These are phyloP conservation scores for Dexiosoma caninum DNA, from an alignment of 2,888 invertebrate species.

Conservation along the genomic window DNA sequence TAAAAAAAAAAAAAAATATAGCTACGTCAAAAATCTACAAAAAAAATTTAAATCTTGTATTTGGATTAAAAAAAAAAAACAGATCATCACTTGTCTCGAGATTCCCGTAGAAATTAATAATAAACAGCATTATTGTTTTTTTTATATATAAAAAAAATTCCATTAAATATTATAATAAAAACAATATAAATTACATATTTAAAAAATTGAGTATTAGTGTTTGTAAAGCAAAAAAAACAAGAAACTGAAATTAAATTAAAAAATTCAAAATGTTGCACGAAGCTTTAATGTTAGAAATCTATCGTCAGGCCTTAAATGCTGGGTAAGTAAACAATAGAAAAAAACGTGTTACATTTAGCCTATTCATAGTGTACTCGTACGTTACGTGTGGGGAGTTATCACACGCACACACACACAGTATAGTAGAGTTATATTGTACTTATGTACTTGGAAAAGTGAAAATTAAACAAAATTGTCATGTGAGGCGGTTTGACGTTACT, in stretches of 20 bases:
- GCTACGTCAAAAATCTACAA: not conserved
- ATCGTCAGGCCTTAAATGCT: slow-evolving; percentile 77
- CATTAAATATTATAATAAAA: not conserved
- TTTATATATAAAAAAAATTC: not conserved
- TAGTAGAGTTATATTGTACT: too few relatives aligned
- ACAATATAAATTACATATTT: slow-evolving; percentile 27
- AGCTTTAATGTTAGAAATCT: slow-evolving; percentile 77
- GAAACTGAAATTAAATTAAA: not conserved
- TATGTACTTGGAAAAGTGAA: too few relatives aligned
- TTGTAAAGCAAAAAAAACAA: not conserved
- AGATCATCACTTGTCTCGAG: not conserved
- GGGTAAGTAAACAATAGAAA: slow-evolving; percentile 75
- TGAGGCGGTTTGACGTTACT: too few relatives aligned
- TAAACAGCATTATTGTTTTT: not conserved
- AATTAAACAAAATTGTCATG: too few relatives aligned
- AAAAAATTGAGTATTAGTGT: slow-evolving; percentile 29
- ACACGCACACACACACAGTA: too few relatives aligned
- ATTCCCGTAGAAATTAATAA: slow-evolving; percentile 23
- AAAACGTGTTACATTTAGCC: not conserved
- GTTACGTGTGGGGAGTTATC: too few relatives aligned
- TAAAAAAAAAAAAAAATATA: slow-evolving; percentile 39
- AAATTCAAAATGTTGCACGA: slow-evolving; percentile 76
- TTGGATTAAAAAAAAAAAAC: not conserved
- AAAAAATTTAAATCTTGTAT: not conserved
- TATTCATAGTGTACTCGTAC: not conserved